These are phyloP conservation scores for Scyliorhinus canicula DNA, from an alignment of 2,797 vertebrate genomes.

Conservation along the genomic window DNA sequence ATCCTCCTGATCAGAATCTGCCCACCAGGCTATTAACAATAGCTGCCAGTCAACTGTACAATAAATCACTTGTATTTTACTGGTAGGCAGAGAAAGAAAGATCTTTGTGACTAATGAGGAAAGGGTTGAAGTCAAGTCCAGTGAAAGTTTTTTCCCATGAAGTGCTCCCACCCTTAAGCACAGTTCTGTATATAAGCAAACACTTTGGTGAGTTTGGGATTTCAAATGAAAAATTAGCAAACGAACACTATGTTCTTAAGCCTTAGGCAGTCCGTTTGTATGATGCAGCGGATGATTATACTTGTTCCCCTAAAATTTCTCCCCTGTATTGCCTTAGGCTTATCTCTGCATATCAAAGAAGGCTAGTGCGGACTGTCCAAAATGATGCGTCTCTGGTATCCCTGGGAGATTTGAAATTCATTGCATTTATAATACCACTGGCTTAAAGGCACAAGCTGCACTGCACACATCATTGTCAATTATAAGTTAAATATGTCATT, in stretches of 20 bases:
- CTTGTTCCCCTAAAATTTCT: constrained; percentile 42
- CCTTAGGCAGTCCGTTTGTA: not conserved
- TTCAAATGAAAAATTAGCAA: not conserved
- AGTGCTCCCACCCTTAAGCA: not conserved
- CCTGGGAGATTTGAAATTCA: constrained; percentile 37
- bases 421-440: constrained; percentile 16
- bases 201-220: constrained; percentile 27
- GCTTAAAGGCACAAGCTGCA: not conserved
- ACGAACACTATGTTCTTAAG: constrained; percentile 9
- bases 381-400: constrained; percentile 22
- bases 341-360: constrained; percentile 43
- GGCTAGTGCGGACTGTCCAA: constrained; percentile 16
- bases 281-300: constrained; percentile 17
- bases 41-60: not conserved
- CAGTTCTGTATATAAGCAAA: not conserved
- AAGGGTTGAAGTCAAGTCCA: not conserved
- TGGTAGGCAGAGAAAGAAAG: not conserved
- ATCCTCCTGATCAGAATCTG: not conserved
- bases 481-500: constrained; percentile 2
- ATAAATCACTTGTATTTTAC: not conserved
- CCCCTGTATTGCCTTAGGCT: constrained; percentile 45
- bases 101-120: not conserved
- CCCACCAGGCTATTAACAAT: not conserved
- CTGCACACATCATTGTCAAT: constrained; percentile 2
- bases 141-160: not conserved